Evolutionary conservation across 2,888 invertebrate species (phyloP), one percentile per base, ranked within the genome.

Genomic region (Drosophila leonis): DNA sequence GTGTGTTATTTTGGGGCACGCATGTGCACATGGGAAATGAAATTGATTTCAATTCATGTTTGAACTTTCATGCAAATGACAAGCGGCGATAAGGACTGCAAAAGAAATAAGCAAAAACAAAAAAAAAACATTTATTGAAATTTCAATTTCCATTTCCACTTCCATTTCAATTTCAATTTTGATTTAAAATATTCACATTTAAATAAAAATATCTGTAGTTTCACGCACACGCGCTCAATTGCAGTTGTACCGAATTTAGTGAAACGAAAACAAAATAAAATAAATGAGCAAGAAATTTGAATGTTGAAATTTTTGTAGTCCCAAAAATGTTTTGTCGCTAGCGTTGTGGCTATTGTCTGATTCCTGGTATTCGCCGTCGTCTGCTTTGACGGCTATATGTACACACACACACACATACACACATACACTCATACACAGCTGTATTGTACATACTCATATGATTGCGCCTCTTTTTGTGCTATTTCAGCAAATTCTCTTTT

Each of bases 301-400:
- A 65, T 82, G 69, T 76, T 61, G 67, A 82, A 82, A 84, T 77
- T 72, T 64, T 71, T 64, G 63, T 65, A 63, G 80, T 56, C 67
- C 77, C 77, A 42, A 68, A 78, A 64, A 60, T 75, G 67, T 79
- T 80, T 78, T 75, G 78, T 63, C 49, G 54, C 56, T 46, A 48
- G 64, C 44, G 64, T 51, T 51, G 64, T 52, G 59, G 64, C 80
- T 74, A 84, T 75, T 82, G 82, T 82, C 84, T 71, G 74, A 74
- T 68, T 71, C 65, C 37, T 65, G 60, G 61, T 56, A 68, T 67
- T 48, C 24, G 57, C 49, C 51, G 57, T 44, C 51, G 63, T 59
- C 61, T 59, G 49, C 41, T 33, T 65, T 31, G 15, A 27, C 20
- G 49, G 55, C 65, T 56, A 51, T 37, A 55, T 64, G 46, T 59